A percentile compares a stretch with the other conserved stretches of the same genome.
These are phyloP conservation scores for Spilosoma lubricipeda DNA, from an alignment of 2,888 invertebrate genomes.

Conservation along the genomic window DNA sequence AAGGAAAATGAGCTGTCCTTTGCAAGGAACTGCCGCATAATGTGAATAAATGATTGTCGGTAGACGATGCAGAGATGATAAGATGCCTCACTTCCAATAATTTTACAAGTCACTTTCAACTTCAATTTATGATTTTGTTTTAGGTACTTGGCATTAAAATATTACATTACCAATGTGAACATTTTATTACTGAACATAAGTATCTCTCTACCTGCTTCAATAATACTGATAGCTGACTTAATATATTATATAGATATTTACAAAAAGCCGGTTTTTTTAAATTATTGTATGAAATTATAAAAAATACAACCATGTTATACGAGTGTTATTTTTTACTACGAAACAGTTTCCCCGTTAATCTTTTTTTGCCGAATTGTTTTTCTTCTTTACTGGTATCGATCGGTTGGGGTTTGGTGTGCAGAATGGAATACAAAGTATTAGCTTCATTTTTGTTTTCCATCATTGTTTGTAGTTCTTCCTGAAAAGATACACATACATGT, in stretches of 20 bases:
- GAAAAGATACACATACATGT: slow-evolving; percentile 15
- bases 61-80: slow-evolving; percentile 6
- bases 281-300: slow-evolving; percentile 11
- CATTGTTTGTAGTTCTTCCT: slow-evolving; percentile 90
- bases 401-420: slow-evolving; percentile 89
- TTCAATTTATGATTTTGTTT: slow-evolving; percentile 34
- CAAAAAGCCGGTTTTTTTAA: background rate
- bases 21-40: slow-evolving; percentile 33
- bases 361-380: slow-evolving; percentile 71
- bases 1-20: slow-evolving; percentile 25
- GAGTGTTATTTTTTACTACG: slow-evolving; percentile 64
- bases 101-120: background rate
- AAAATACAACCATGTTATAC: slow-evolving; percentile 48
- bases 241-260: background rate
- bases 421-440: slow-evolving; percentile 88
- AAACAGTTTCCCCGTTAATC: slow-evolving; percentile 67
- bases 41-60: slow-evolving; percentile 16
- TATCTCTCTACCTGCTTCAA: slow-evolving; percentile 10
- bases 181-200: slow-evolving; percentile 25
- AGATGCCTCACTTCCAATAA: background rate
- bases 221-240: slow-evolving; percentile 7
- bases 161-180: slow-evolving; percentile 14
- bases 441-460: slow-evolving; percentile 91
- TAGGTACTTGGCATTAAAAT: slow-evolving; percentile 59
- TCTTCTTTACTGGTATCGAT: slow-evolving; percentile 77